phyloP scores from a whole-genome alignment of 2,113 vertebrate genomes.

The Maccullochella peelii region DNA sequence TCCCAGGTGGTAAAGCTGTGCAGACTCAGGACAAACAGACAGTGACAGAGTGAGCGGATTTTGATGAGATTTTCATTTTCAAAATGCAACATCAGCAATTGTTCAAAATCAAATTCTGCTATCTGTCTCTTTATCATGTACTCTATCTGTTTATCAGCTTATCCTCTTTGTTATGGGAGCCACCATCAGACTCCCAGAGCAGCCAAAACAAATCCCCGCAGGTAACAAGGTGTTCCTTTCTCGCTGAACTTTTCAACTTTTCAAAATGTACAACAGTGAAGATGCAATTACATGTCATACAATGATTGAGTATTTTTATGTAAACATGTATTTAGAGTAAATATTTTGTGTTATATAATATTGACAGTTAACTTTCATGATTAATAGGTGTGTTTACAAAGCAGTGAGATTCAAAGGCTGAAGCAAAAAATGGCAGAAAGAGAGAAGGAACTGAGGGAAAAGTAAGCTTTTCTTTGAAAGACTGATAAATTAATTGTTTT shows the following conservation, averaged over 20 bases:
- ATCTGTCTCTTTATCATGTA: slow-evolving; percentile 16
- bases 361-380: not conserved
- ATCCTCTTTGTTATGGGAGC: slow-evolving; percentile 40
- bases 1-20: slow-evolving; percentile 37
- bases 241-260: slow-evolving; percentile 3
- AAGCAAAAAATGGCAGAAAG: slow-evolving; percentile 68
- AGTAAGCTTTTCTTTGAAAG: slow-evolving; percentile 52
- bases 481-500: not conserved
- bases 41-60: slow-evolving; percentile 69
- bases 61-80: slow-evolving; percentile 47
- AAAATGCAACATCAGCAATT: slow-evolving; percentile 31
- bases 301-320: not conserved
- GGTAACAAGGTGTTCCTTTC: slow-evolving; percentile 47
- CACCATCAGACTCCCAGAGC: slow-evolving; percentile 18
- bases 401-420: slow-evolving; percentile 65
- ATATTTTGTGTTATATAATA: not conserved
- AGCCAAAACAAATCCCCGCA: slow-evolving; percentile 48
- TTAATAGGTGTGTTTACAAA: slow-evolving; percentile 65
- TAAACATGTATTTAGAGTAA: not conserved
- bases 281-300: not conserved
- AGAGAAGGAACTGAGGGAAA: slow-evolving; percentile 75
- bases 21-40: slow-evolving; percentile 57
- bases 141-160: slow-evolving; percentile 52
- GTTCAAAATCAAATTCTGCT: slow-evolving; percentile 34
- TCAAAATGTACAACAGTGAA: too few species aligned